phyloP scores from a whole-genome alignment of 2,113 vertebrate genomes.

The Cisticola juncidis region DNA sequence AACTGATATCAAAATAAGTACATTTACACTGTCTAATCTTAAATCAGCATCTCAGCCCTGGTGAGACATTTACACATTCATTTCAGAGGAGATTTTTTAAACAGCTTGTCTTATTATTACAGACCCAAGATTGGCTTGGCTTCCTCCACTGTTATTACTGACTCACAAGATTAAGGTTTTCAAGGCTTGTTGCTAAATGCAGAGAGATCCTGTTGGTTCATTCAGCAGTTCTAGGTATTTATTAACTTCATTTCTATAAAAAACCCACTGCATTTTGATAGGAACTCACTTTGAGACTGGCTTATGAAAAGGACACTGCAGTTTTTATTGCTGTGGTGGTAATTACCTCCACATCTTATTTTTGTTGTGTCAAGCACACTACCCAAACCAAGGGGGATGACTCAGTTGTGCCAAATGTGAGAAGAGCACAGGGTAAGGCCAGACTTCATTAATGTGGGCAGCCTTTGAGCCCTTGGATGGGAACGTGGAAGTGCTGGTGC shows the following conservation, averaged over 20 bases:
- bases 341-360: neutral
- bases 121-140: neutral
- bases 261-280: neutral
- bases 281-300: neutral
- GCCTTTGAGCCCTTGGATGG: constrained; percentile 7
- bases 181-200: constrained; percentile 11
- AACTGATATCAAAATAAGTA: neutral
- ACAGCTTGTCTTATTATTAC: constrained; percentile 14
- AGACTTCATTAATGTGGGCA: neutral
- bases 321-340: neutral
- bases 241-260: neutral
- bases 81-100: neutral
- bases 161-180: constrained; percentile 50
- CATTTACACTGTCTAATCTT: constrained; percentile 31
- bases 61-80: neutral
- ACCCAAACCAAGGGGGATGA: constrained; percentile 16
- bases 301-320: neutral
- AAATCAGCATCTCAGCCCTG: neutral
- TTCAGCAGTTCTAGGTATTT: neutral
- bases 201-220: neutral
- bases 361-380: neutral
- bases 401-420: constrained; percentile 26
- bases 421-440: constrained; percentile 8
- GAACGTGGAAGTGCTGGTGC: constrained; percentile 5
- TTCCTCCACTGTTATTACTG: constrained; percentile 38